A percentile compares a stretch with the other conserved stretches of the same genome.
Conservation (phyloP, 1,140 invertebrate species). For the Lordiphosa mommai region DNA sequence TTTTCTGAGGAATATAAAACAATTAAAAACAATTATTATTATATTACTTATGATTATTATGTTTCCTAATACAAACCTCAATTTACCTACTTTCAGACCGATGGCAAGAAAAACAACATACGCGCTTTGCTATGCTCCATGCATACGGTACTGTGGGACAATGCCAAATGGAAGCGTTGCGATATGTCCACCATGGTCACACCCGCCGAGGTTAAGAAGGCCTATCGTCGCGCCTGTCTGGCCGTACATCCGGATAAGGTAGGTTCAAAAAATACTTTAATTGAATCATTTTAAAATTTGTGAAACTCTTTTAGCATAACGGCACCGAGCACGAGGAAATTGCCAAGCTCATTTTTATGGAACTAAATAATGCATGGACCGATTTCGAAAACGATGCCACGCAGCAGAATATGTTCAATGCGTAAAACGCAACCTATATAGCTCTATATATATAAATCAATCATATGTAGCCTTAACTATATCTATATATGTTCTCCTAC, state of each 20-base stretch:
- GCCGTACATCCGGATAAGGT: conserved; percentile 99
- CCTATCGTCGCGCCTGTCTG: conserved; percentile 96
- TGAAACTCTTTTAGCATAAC: conserved; percentile 85
- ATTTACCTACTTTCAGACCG: conserved; percentile 85
- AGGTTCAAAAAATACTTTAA: conserved; percentile 24
- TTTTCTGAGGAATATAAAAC: too few species aligned
- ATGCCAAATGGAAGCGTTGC: conserved; percentile 93
- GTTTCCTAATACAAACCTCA: too few species aligned
- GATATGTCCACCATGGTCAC: conserved; percentile 97
- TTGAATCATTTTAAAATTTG: not conserved
- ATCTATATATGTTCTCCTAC: conserved; percentile 25
- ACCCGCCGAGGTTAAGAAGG: conserved; percentile 95
- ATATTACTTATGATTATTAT: not conserved
- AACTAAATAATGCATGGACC: conserved; percentile 98
- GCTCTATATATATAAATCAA: conserved; percentile 21
- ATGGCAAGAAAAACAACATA: conserved; percentile 98
- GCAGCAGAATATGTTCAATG: conserved; percentile 89
- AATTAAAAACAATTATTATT: too few species aligned
- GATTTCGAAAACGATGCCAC: conserved; percentile 96
- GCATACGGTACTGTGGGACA: conserved; percentile 96
- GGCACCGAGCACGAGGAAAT: conserved; percentile 93
- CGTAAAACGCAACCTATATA: conserved; percentile 46
- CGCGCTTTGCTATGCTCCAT: conserved; percentile 96
- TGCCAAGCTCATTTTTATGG: conserved; percentile 98
- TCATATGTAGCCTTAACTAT: conserved; percentile 15